Evolutionary conservation across 35 echinoderm and acorn worm genomes (phyloP).

Genomic region (Heliocidaris tuberculata): DNA sequence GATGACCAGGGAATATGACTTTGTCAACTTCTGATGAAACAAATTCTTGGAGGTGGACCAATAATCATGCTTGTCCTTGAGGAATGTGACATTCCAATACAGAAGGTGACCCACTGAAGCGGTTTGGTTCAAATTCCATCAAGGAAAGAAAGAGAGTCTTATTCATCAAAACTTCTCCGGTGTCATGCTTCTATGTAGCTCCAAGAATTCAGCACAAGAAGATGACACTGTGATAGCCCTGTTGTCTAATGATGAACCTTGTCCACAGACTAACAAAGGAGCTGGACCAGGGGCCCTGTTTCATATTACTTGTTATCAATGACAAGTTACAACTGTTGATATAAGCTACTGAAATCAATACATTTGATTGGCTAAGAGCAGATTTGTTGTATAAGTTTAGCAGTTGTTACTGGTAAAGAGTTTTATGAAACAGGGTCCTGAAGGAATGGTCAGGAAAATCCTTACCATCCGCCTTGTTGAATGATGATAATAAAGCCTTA

Average conservation of each 20-base stretch:
- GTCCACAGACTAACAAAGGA: not conserved
- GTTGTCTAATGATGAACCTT: not conserved
- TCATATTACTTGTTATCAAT: too few relatives aligned
- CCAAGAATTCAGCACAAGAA: not conserved
- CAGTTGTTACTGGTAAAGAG: too few relatives aligned
- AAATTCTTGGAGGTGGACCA: not conserved
- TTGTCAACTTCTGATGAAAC: conserved; percentile 68
- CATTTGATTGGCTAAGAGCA: too few relatives aligned
- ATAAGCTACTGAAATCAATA: too few relatives aligned
- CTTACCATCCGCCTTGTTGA: not conserved
- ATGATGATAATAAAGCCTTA: not conserved
- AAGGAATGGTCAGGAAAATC: not conserved
- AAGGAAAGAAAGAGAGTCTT: not conserved
- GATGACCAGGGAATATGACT: conserved; percentile 95
- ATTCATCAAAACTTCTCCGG: not conserved
- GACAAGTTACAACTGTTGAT: too few relatives aligned
- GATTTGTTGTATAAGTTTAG: too few relatives aligned
- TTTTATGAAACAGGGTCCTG: too few relatives aligned
- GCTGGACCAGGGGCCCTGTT: too few relatives aligned
- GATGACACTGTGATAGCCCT: not conserved
- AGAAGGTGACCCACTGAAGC: not conserved
- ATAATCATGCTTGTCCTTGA: not conserved
- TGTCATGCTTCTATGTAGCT: not conserved
- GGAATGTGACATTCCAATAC: not conserved
- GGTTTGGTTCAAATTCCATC: not conserved